phyloP scores from a whole-genome alignment of 2,113 vertebrate species.

The Clarias macrocephalus region DNA sequence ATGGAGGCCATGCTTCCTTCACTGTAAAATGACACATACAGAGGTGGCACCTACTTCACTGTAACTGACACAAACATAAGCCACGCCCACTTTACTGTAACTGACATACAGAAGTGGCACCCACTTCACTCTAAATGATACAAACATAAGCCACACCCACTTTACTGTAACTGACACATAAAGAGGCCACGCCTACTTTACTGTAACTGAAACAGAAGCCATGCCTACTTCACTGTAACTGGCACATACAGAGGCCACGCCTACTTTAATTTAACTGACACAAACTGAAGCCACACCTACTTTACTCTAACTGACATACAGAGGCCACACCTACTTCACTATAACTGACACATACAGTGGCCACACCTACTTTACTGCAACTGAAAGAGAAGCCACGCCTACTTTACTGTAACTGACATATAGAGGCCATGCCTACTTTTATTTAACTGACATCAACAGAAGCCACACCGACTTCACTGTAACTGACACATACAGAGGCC shows the following conservation, averaged over 20 bases:
- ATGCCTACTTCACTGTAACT: too few relatives aligned
- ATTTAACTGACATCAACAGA: neutral
- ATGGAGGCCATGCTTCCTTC: neutral
- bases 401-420: neutral
- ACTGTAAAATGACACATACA: neutral
- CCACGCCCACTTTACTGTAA: neutral
- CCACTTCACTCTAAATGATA: neutral
- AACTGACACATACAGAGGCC: neutral
- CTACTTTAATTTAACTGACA: too few relatives aligned
- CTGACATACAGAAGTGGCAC: neutral
- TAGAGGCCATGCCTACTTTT: neutral
- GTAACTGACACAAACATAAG: neutral
- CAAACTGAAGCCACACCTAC: too few relatives aligned
- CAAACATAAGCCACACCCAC: neutral
- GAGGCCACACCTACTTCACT: too few relatives aligned
- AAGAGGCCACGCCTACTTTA: neutral
- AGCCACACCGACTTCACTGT: neutral
- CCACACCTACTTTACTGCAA: neutral
- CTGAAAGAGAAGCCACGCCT: neutral
- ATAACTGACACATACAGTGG: too few relatives aligned
- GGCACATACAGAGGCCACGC: neutral
- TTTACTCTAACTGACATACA: too few relatives aligned
- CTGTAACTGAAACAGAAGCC: too few relatives aligned
- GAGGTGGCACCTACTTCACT: neutral
- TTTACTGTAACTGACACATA: neutral